phyloP scores from a whole-genome alignment of 2,797 vertebrate species.

The Parambassis ranga region DNA sequence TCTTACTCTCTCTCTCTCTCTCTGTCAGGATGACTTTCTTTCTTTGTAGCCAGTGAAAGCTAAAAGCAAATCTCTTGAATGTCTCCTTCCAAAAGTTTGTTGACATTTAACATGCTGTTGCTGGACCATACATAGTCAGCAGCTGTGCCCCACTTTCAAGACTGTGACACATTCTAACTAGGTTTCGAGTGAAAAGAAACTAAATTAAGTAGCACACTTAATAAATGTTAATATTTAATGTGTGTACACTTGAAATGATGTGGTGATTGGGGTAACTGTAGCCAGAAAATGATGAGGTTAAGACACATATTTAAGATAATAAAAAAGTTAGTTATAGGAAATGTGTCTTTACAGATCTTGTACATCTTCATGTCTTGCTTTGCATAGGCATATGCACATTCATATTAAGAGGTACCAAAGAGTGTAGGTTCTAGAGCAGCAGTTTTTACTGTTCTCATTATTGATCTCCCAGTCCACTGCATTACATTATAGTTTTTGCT shows the following conservation, averaged over 20 bases:
- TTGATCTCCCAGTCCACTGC: too few relatives aligned
- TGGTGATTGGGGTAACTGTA: too few relatives aligned
- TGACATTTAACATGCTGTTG: not conserved
- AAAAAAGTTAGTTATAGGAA: too few relatives aligned
- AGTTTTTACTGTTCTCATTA: too few relatives aligned
- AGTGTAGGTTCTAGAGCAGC: too few relatives aligned
- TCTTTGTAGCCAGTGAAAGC: not conserved
- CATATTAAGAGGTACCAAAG: too few relatives aligned
- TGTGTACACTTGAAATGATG: not conserved
- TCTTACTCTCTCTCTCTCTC: not conserved
- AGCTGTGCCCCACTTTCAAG: conserved; percentile 31
- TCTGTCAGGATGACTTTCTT: not conserved
- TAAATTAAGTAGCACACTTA: not conserved
- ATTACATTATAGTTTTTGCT: too few relatives aligned
- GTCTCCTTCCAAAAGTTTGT: not conserved
- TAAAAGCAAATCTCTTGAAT: not conserved
- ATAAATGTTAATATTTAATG: not conserved
- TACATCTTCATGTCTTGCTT: too few relatives aligned
- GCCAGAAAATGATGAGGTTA: too few relatives aligned
- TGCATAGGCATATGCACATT: too few relatives aligned
- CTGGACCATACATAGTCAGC: not conserved
- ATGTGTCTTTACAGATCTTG: too few relatives aligned
- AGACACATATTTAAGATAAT: too few relatives aligned
- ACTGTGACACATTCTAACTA: conserved; percentile 2
- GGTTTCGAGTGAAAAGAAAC: conserved; percentile 7